A percentile compares a stretch with the other conserved stretches of the same genome.
Evolutionary conservation across 2,888 invertebrate genomes (phyloP).

Genomic region (Saturnia pavonia): DNA sequence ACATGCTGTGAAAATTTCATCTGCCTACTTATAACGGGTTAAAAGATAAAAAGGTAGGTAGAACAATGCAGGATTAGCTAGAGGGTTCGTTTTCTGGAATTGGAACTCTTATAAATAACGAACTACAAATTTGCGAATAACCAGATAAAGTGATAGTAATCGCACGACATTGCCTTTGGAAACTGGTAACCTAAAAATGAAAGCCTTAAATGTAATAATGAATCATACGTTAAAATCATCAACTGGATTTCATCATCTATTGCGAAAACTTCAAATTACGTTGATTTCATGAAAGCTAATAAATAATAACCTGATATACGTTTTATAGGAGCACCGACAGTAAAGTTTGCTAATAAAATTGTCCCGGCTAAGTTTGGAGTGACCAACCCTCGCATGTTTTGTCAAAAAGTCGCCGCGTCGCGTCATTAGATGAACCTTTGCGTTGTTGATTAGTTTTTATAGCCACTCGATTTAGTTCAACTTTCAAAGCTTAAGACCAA

Average conservation of each 20-base stretch:
- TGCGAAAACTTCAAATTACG: constrained; percentile 9
- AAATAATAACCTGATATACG: constrained; percentile 48
- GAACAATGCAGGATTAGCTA: too few relatives aligned
- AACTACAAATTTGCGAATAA: background rate
- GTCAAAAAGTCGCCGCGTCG: constrained; percentile 58
- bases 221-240: background rate
- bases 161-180: background rate
- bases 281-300: constrained; percentile 42
- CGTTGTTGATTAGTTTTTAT: constrained; percentile 60
- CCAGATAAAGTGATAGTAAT: background rate
- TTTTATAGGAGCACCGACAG: constrained; percentile 52
- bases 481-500: constrained; percentile 45
- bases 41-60: too few relatives aligned
- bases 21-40: too few relatives aligned
- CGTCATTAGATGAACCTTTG: constrained; percentile 60
- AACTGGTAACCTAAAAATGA: background rate
- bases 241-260: background rate
- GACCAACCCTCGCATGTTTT: constrained; percentile 52
- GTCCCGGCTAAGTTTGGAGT: constrained; percentile 45
- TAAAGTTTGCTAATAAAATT: constrained; percentile 59
- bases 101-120: background rate
- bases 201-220: background rate
- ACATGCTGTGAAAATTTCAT: too few relatives aligned
- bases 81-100: too few relatives aligned
- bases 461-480: constrained; percentile 37